A percentile compares a stretch with the other conserved stretches of the same genome.
Evolutionary conservation across 2,888 invertebrate species (phyloP).

Genomic region (Anagyrus pseudococci): DNA sequence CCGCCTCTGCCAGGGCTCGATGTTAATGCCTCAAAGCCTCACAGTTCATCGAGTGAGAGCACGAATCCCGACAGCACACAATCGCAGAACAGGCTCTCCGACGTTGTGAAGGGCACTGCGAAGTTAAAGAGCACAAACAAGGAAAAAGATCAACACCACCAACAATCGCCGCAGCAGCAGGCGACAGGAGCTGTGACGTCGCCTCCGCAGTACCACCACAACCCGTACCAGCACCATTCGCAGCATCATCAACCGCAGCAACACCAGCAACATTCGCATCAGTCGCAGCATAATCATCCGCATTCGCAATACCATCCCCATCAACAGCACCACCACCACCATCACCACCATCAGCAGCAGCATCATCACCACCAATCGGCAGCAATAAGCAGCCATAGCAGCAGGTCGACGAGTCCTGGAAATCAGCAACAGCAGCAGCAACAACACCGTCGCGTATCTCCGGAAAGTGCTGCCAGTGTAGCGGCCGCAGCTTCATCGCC

Average conservation of each 20-base stretch:
- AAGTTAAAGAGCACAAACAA: constrained; percentile 65
- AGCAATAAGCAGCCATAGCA: constrained; percentile 29
- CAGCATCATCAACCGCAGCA: constrained; percentile 18
- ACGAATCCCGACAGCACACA: constrained; percentile 47
- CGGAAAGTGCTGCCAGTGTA: constrained; percentile 48
- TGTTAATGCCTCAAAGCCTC: constrained; percentile 54
- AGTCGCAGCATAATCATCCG: constrained; percentile 35
- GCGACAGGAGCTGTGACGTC: constrained; percentile 14
- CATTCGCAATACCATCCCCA: constrained; percentile 37
- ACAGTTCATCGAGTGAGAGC: constrained; percentile 49
- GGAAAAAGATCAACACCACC: constrained; percentile 48
- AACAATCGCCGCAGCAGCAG: constrained; percentile 3
- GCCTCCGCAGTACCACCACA: constrained; percentile 24
- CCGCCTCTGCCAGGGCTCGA: constrained; percentile 78
- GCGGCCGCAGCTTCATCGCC: constrained; percentile 35
- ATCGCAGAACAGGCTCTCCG: constrained; percentile 73
- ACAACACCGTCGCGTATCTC: constrained; percentile 46
- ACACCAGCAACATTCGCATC: constrained; percentile 24
- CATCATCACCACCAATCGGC: constrained; percentile 28
- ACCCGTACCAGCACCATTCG: constrained; percentile 20
- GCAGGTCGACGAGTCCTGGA: constrained; percentile 38
- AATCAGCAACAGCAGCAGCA: constrained; percentile 39
- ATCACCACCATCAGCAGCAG: constrained; percentile 45
- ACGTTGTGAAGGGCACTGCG: constrained; percentile 79
- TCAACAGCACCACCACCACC: constrained; percentile 40